Evolutionary conservation across 2,888 invertebrate genomes (phyloP).

Genomic region (Rotaria macrura): DNA sequence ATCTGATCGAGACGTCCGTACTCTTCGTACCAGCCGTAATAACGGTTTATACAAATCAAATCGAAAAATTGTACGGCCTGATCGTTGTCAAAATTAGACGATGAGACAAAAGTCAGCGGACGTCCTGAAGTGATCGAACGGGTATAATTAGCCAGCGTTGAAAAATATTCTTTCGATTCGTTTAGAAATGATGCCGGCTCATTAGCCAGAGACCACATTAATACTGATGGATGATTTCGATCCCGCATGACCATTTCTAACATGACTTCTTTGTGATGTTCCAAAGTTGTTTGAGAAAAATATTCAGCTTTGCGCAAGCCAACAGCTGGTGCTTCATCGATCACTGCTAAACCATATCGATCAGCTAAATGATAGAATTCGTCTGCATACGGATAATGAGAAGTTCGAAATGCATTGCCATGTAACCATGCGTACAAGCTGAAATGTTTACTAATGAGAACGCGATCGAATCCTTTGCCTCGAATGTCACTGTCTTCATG

Average conservation of each 20-base stretch:
- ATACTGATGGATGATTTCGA: slow-evolving; percentile 83
- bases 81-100: not conserved
- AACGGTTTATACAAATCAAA: slow-evolving; percentile 86
- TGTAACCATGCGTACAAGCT: slow-evolving; percentile 87
- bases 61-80: slow-evolving; percentile 61
- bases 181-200: slow-evolving; percentile 66
- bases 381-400: slow-evolving; percentile 94
- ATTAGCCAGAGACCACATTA: slow-evolving; percentile 93
- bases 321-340: slow-evolving; percentile 86
- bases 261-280: slow-evolving; percentile 72
- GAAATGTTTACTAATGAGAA: slow-evolving; percentile 76
- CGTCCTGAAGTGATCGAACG: not conserved
- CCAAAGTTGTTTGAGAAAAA: slow-evolving; percentile 53
- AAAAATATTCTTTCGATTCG: slow-evolving; percentile 70
- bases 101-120: not conserved
- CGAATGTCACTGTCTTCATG: slow-evolving; percentile 87
- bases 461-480: slow-evolving; percentile 82
- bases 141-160: slow-evolving; percentile 52
- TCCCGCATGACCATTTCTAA: slow-evolving; percentile 73
- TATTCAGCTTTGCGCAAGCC: slow-evolving; percentile 51
- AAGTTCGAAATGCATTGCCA: slow-evolving; percentile 84
- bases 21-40: slow-evolving; percentile 85
- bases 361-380: slow-evolving; percentile 90
- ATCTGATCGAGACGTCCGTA: slow-evolving; percentile 70
- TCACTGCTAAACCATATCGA: slow-evolving; percentile 78